phyloP scores from a whole-genome alignment of 64 coral and sea anemone species.

The Acropora yongei region DNA sequence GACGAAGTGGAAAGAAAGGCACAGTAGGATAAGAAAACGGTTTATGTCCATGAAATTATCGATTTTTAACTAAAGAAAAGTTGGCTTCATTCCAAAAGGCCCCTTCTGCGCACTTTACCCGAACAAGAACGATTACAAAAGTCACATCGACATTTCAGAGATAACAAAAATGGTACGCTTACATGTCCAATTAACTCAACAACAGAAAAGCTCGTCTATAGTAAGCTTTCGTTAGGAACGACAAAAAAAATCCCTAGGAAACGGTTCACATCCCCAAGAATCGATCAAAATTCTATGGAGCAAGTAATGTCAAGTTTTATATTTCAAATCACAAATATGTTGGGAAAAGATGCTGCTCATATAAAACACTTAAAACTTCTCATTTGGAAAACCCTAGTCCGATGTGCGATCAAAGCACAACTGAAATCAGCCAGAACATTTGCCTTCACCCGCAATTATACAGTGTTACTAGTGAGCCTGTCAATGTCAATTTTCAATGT shows the following conservation, averaged over 20 bases:
- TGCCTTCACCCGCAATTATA: background rate
- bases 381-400: background rate
- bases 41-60: background rate
- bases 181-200: background rate
- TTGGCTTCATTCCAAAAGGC: no score
- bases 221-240: background rate
- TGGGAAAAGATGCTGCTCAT: no score
- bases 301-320: background rate
- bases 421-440: background rate
- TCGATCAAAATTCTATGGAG: background rate
- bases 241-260: background rate
- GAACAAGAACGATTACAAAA: background rate
- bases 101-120: no score
- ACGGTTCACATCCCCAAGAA: background rate
- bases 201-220: background rate
- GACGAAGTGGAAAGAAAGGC: background rate
- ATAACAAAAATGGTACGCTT: background rate
- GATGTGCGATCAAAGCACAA: background rate
- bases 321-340: background rate
- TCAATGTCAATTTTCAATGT: background rate
- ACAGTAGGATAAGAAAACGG: background rate
- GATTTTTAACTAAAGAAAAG: no score
- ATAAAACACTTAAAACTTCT: background rate
- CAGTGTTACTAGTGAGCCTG: no score
- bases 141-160: background rate